Percentiles rank a stretch among this genome's conserved stretches.
phyloP scores from a whole-genome alignment of 1,140 invertebrate genomes.

The Dendrolimus kikuchii region DNA sequence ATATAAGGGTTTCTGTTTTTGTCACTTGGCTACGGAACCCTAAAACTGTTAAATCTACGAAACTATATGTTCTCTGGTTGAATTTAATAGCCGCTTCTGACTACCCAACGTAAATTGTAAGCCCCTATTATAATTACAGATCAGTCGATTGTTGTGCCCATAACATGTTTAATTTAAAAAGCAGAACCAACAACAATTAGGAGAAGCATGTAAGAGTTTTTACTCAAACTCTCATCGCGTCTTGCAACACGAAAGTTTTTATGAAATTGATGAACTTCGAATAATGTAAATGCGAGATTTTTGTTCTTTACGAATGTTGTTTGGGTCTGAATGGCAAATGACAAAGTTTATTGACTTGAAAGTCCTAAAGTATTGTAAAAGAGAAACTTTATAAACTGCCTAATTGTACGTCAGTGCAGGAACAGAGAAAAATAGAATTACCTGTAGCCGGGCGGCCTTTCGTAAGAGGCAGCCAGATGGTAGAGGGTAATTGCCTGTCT shows the following conservation, averaged over 20 bases:
- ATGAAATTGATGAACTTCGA: constrained; percentile 19
- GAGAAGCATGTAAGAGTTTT: constrained; percentile 33
- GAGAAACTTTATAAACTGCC: too few species aligned
- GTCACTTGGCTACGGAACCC: too few species aligned
- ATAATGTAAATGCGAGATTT: constrained; percentile 32
- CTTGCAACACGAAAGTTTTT: constrained; percentile 49
- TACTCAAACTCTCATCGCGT: constrained; percentile 20
- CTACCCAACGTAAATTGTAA: constrained; percentile 53
- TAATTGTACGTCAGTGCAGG: too few species aligned
- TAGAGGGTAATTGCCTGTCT: too few species aligned
- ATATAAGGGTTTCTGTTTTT: too few species aligned
- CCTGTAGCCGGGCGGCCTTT: too few species aligned
- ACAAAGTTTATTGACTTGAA: constrained; percentile 10
- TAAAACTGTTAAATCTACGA: too few species aligned
- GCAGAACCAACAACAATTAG: constrained; percentile 38
- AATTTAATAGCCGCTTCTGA: constrained; percentile 17
- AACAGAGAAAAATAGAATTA: too few species aligned
- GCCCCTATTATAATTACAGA: constrained; percentile 67
- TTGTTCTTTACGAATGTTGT: constrained; percentile 26
- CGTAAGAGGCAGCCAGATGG: too few species aligned
- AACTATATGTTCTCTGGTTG: too few species aligned
- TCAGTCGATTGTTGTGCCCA: constrained; percentile 59
- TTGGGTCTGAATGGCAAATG: constrained; percentile 31
- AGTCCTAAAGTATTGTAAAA: too few species aligned
- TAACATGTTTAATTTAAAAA: constrained; percentile 67